phyloP scores from a whole-genome alignment of 2,113 vertebrate genomes.

The Theristicus caerulescens region DNA sequence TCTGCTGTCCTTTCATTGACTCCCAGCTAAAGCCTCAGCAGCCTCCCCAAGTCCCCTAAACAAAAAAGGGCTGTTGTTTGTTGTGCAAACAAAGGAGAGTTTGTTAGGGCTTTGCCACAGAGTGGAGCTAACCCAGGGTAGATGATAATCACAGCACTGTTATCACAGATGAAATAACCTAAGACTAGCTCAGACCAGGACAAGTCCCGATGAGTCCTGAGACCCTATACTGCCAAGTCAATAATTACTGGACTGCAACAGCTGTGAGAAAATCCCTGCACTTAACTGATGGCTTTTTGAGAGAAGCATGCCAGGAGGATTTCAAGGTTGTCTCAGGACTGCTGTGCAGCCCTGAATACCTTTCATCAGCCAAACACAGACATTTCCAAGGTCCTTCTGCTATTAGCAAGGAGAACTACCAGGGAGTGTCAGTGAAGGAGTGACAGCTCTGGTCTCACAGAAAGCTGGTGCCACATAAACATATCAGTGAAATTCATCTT shows the following conservation, averaged over 20 bases:
- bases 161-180: neutral
- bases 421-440: neutral
- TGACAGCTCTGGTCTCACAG: neutral
- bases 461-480: neutral
- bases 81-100: neutral
- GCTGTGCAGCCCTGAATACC: no score
- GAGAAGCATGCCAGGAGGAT: neutral
- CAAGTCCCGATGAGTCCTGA: neutral
- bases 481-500: neutral
- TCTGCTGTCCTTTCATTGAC: neutral
- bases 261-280: neutral
- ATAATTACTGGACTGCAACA: neutral
- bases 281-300: neutral
- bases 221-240: neutral
- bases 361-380: neutral
- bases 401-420: neutral
- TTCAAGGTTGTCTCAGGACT: neutral
- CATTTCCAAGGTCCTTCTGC: neutral
- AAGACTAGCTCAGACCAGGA: neutral
- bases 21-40: neutral
- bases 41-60: neutral
- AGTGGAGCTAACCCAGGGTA: neutral
- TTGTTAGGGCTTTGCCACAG: neutral
- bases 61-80: neutral
- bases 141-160: neutral